Evolutionary conservation across 1,140 invertebrate species (phyloP), one percentile per base, ranked within the genome.

Genomic region (Littorina saxatilis): DNA sequence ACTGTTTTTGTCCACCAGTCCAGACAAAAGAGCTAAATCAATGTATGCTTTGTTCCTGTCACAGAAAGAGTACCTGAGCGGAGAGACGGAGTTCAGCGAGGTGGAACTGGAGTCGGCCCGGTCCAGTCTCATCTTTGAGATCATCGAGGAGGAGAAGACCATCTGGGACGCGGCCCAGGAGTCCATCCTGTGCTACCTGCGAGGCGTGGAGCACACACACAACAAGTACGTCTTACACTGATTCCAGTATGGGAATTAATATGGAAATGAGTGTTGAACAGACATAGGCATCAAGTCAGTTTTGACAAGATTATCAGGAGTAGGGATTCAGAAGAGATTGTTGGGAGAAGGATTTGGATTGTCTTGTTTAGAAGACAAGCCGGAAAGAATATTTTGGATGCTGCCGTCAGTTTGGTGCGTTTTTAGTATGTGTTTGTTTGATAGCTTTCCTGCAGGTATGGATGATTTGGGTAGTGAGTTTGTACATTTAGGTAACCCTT

Each of bases 101-200:
- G 94, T 95, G 68, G 91, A 97, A 52, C 94, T 97, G 80, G 96
- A 96, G 86, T 96, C 96, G 0, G 96, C 96, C 0, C 96, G 95
- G 88, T 96, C 96, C 87, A 97, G 96, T 17, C 91, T 97, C 2
- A 95, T 98, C 63, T 98, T 96, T 92, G 95, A 97, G 90, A 94
- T 97, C 13, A 96, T 98, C 80, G 94, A 96, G 82, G 92, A 94
- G 82, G 96, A 97, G 91, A 95, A 96, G 85, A 96, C 95, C 78
- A 94, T 97, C 1, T 94, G 95, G 0, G 94, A 95, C 87, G 94
- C 95, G 1, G 94, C 96, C 1, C 87, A 91, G 23, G 94, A 96
- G 80, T 96, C 96, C 0, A 90, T 98, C 15, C 88, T 95, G 5
- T 94, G 94, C 50, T 96, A 96, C 89, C 95, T 96, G 81, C 94